These are phyloP conservation scores for Aptenodytes forsteri DNA, from an alignment of 2,113 vertebrate species.

Conservation along the genomic window DNA sequence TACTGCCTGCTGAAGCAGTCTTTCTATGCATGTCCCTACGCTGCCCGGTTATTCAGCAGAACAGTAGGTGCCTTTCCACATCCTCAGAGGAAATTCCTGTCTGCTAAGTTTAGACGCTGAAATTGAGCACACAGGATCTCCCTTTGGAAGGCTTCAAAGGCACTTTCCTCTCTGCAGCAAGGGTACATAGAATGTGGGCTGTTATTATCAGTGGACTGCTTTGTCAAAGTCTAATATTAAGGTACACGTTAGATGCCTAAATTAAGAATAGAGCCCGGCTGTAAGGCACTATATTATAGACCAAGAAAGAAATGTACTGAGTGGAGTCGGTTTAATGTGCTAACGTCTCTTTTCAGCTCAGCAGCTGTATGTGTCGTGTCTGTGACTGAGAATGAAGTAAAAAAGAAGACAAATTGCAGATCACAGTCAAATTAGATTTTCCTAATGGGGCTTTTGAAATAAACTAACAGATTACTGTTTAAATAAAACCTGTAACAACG, in stretches of 20 bases:
- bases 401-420: slow-evolving; percentile 33
- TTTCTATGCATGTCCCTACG: background rate
- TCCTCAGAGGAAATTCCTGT: slow-evolving; percentile 39
- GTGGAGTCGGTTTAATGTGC: background rate
- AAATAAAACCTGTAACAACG: slow-evolving; percentile 52
- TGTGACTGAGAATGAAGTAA: background rate
- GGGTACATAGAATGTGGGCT: background rate
- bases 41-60: background rate
- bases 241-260: background rate
- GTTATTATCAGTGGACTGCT: background rate
- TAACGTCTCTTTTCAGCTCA: background rate
- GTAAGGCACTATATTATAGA: background rate
- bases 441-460: slow-evolving; percentile 58
- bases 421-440: slow-evolving; percentile 57
- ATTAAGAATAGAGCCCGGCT: background rate
- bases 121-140: slow-evolving; percentile 41
- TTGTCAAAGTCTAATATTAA: background rate
- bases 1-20: background rate
- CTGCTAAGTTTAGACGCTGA: slow-evolving; percentile 31
- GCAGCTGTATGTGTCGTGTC: background rate
- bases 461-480: slow-evolving; percentile 59
- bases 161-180: background rate
- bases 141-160: slow-evolving; percentile 23
- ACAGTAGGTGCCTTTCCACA: background rate
- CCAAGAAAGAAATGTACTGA: background rate